These are phyloP conservation scores for Poeciliopsis presidionis DNA, from an alignment of 2,797 vertebrate genomes.

Conservation along the genomic window DNA sequence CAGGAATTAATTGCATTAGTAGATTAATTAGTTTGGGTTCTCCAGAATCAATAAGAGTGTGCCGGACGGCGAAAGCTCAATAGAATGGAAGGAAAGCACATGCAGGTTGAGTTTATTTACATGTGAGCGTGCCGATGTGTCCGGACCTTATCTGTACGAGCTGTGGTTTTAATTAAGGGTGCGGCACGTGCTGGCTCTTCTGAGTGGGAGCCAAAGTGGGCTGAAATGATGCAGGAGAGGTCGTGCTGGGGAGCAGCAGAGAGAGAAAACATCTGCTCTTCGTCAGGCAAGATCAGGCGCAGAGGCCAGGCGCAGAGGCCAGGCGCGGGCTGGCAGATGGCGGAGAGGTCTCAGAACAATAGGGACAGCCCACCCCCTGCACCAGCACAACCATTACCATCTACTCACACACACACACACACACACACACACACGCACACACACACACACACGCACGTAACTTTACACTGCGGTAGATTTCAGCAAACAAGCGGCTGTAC, in stretches of 20 bases:
- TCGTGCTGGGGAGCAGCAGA: slow-evolving; percentile 69
- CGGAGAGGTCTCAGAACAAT: slow-evolving; percentile 77
- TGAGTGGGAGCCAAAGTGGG: slow-evolving; percentile 57
- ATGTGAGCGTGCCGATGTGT: not conserved
- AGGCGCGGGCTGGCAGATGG: slow-evolving; percentile 77
- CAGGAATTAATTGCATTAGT: not conserved
- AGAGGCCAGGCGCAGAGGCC: slow-evolving; percentile 69
- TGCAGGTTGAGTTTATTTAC: not conserved
- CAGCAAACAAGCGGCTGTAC: not conserved
- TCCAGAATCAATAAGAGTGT: not conserved
- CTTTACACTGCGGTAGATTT: not conserved
- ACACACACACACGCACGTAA: not conserved
- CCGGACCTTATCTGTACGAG: slow-evolving; percentile 6
- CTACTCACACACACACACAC: slow-evolving; percentile 8
- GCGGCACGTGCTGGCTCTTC: slow-evolving; percentile 35
- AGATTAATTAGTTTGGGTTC: not conserved
- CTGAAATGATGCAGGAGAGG: slow-evolving; percentile 67
- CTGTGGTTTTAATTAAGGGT: slow-evolving; percentile 57
- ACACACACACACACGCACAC: slow-evolving; percentile 3
- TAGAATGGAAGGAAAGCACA: not conserved
- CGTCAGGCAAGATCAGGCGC: slow-evolving; percentile 73
- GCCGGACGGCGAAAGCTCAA: not conserved
- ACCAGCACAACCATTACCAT: slow-evolving; percentile 51
- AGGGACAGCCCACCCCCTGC: slow-evolving; percentile 62
- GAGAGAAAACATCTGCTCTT: slow-evolving; percentile 82